Evolutionary conservation across 2,797 vertebrate genomes (phyloP), one percentile per base, ranked within the genome.

Genomic region (Nyctalus aviator): DNA sequence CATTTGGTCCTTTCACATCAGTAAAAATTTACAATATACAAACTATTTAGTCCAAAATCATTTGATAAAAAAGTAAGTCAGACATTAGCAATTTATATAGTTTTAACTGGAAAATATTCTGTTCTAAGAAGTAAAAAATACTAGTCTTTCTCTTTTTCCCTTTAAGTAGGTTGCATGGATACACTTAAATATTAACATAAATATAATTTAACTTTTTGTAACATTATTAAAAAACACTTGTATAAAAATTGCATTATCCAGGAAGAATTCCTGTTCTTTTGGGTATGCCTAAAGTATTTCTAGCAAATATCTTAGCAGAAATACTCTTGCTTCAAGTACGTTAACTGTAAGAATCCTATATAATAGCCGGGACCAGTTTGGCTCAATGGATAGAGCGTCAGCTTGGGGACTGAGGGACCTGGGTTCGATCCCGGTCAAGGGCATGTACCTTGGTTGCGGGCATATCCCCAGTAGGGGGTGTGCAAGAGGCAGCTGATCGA

Each of bases 61-160:
- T 35, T n/a, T 57, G n/a, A 91, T 87, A 0, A 73, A 81, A 90
- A 93, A 57, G 3, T 6, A 95, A 88, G 25, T 69, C 3, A 69
- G 23, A 72, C 55, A 59, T 76, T 15, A 77, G 11, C 72, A 89
- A 87, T 75, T 89, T 87, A 91, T 20, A 35, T 88, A 62, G 93
- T 84, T 77, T 30, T 94, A 89, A 91, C 53, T 69, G 18, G 21
- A 48, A 97, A 93, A 90, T 78, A 90, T 18, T 90, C 48, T 86
- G 17, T 88, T 90, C 14, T 73, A 75, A 93, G 46, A 75, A 93
- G 41, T 35, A 91, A 93, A 71, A 66, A 15, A 32, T n/a, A 84
- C 18, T 75, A 10, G 20, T 48, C 62, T 94, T 91, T 79, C 46
- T 14, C 35, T 75, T 85, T 87, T 88, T 78, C 32, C n/a, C 30